Percentiles rank a stretch among this genome's conserved stretches.
These are phyloP conservation scores for Camponotus vicinus DNA, from an alignment of 1,140 invertebrate genomes.

Conservation along the genomic window DNA sequence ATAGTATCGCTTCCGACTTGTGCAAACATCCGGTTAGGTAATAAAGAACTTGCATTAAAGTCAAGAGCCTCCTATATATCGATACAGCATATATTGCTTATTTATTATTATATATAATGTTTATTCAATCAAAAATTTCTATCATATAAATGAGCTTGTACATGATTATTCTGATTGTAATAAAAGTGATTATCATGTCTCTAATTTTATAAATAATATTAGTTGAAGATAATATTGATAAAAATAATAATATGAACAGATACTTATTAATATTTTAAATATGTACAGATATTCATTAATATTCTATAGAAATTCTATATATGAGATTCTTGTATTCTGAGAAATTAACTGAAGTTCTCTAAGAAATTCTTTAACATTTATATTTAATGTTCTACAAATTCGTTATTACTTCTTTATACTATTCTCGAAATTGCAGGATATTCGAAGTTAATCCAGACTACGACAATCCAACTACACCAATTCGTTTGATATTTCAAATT, in stretches of 20 bases:
- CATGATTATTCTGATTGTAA: neutral
- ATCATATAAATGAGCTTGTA: neutral
- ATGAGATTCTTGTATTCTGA: neutral
- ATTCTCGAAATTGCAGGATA: neutral
- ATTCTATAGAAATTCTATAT: neutral
- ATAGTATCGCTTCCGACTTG: conserved; percentile 53
- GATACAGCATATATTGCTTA: neutral
- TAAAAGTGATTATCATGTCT: neutral
- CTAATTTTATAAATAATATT: neutral
- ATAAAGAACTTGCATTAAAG: conserved; percentile 54
- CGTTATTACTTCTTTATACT: neutral
- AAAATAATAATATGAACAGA: neutral
- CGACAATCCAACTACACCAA: conserved; percentile 17
- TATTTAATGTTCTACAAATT: neutral
- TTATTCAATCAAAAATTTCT: neutral
- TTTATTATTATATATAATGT: conserved; percentile 19
- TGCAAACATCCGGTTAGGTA: conserved; percentile 58
- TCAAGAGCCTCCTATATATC: conserved; percentile 15
- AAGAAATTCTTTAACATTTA: neutral
- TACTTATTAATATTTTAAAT: neutral
- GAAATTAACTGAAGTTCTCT: neutral
- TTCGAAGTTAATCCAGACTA: conserved; percentile 23
- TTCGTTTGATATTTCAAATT: conserved; percentile 35
- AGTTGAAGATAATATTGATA: conserved; percentile 11
- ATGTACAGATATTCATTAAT: neutral